Percentiles rank a stretch among this genome's conserved stretches.
Conservation (phyloP, 2,888 invertebrate genomes). For the Caenorhabditis sp. region DNA sequence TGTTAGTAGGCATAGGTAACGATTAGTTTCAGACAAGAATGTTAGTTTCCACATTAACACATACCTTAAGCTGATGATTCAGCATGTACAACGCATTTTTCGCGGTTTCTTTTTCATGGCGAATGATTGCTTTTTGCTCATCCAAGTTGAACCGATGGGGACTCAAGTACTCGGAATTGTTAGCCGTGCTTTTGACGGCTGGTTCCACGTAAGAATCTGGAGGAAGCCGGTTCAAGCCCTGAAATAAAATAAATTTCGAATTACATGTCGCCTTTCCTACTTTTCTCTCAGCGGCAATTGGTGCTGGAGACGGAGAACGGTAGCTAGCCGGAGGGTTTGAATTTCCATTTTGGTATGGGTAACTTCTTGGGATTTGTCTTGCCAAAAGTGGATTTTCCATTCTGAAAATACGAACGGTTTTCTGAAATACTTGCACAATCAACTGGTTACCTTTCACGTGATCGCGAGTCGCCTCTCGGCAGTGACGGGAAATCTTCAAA, state of each 20-base stretch:
- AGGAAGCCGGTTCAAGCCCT: conserved; percentile 62
- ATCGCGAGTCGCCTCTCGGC: conserved; percentile 43
- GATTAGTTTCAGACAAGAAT: neutral
- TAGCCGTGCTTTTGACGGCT: conserved; percentile 53
- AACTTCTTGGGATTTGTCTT: conserved; percentile 39
- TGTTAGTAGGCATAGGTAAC: conserved; percentile 34
- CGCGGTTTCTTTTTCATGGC: conserved; percentile 53
- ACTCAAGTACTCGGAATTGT: conserved; percentile 59
- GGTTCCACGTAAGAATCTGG: conserved; percentile 57
- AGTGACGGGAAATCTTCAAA: conserved; percentile 41
- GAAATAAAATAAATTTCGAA: neutral
- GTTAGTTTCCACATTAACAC: neutral
- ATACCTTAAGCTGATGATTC: conserved; percentile 14
- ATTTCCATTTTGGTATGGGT: conserved; percentile 26
- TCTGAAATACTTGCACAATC: neutral
- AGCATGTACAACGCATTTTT: conserved; percentile 63
- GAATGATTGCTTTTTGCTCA: conserved; percentile 51
- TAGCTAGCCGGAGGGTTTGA: conserved; percentile 37
- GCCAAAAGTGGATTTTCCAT: conserved; percentile 55
- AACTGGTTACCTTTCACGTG: conserved; percentile 49
- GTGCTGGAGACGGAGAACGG: conserved; percentile 54
- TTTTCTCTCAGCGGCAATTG: conserved; percentile 34
- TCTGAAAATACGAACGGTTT: conserved; percentile 8
- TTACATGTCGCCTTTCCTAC: neutral
- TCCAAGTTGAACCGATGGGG: conserved; percentile 60